A percentile compares a stretch with the other conserved stretches of the same genome.
These are phyloP conservation scores for Lanius ludovicianus DNA, from an alignment of 2,113 vertebrate species.

Conservation along the genomic window DNA sequence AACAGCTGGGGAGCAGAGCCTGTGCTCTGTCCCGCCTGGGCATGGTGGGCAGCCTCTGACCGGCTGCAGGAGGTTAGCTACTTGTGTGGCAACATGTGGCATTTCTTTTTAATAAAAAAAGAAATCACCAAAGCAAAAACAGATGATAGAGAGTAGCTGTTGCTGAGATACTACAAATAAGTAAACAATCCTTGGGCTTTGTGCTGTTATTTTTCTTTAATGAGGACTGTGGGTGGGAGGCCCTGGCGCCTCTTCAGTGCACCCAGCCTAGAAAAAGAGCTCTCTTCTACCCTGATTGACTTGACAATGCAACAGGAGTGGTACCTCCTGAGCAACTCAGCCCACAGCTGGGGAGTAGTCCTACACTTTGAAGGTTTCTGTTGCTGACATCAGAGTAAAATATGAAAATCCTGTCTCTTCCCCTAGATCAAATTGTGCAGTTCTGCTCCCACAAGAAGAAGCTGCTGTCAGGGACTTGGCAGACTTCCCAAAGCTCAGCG, in stretches of 20 bases:
- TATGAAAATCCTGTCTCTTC: slow-evolving; percentile 10
- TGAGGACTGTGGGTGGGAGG: slow-evolving; percentile 62
- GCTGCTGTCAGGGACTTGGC: slow-evolving; percentile 2
- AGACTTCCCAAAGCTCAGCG: neutral
- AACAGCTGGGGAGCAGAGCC: slow-evolving; percentile 32
- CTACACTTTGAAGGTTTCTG: slow-evolving; percentile 64
- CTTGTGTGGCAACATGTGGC: slow-evolving; percentile 74
- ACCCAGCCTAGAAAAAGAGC: slow-evolving; percentile 26
- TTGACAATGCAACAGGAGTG: slow-evolving; percentile 51
- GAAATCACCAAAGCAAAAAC: slow-evolving; percentile 75
- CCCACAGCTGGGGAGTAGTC: neutral
- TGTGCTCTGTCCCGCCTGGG: neutral
- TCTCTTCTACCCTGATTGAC: slow-evolving; percentile 10
- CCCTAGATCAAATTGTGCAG: neutral
- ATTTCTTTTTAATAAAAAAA: slow-evolving; percentile 71
- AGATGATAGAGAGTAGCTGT: slow-evolving; percentile 73
- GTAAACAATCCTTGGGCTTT: slow-evolving; percentile 69
- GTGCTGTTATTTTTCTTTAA: slow-evolving; percentile 62
- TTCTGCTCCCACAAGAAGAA: neutral
- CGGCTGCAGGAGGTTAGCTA: slow-evolving; percentile 59
- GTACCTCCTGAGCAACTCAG: slow-evolving; percentile 47
- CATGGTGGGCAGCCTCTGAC: slow-evolving; percentile 39
- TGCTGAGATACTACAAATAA: slow-evolving; percentile 72
- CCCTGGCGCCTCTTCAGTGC: slow-evolving; percentile 34
- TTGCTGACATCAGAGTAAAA: slow-evolving; percentile 58